Evolutionary conservation across 2,888 invertebrate species (phyloP).

Genomic region (Mythimna ferrago): DNA sequence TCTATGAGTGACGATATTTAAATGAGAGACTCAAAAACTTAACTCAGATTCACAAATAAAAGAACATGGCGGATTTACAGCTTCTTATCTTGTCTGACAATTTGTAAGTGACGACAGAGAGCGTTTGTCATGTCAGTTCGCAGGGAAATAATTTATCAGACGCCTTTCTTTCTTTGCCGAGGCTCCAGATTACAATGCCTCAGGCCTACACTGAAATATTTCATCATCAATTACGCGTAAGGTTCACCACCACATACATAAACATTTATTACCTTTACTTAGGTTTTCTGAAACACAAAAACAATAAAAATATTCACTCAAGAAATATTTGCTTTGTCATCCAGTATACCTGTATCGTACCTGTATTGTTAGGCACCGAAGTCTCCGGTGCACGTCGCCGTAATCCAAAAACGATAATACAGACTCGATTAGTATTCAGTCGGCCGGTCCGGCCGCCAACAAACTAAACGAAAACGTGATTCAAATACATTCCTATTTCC

Average conservation of each 20-base stretch:
- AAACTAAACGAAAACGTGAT: slow-evolving; percentile 67
- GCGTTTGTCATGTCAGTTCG: slow-evolving; percentile 56
- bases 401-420: slow-evolving; percentile 48
- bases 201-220: slow-evolving; percentile 34
- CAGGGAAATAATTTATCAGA: slow-evolving; percentile 51
- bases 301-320: background rate
- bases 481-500: slow-evolving; percentile 54
- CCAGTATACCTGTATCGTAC: slow-evolving; percentile 31
- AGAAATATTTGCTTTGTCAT: slow-evolving; percentile 22
- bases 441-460: slow-evolving; percentile 38
- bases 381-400: slow-evolving; percentile 12
- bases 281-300: background rate
- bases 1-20: slow-evolving; percentile 1
- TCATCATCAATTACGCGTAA: slow-evolving; percentile 30
- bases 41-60: slow-evolving; percentile 33
- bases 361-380: slow-evolving; percentile 16
- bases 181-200: slow-evolving; percentile 30
- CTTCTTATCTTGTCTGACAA: slow-evolving; percentile 36
- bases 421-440: slow-evolving; percentile 56
- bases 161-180: slow-evolving; percentile 33
- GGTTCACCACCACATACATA: background rate
- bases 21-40: slow-evolving; percentile 12
- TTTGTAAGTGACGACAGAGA: slow-evolving; percentile 41
- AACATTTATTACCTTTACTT: slow-evolving; percentile 5
- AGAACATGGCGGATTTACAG: slow-evolving; percentile 16